phyloP scores from a whole-genome alignment of 2,888 invertebrate genomes.

The Ichneumon xanthorius region DNA sequence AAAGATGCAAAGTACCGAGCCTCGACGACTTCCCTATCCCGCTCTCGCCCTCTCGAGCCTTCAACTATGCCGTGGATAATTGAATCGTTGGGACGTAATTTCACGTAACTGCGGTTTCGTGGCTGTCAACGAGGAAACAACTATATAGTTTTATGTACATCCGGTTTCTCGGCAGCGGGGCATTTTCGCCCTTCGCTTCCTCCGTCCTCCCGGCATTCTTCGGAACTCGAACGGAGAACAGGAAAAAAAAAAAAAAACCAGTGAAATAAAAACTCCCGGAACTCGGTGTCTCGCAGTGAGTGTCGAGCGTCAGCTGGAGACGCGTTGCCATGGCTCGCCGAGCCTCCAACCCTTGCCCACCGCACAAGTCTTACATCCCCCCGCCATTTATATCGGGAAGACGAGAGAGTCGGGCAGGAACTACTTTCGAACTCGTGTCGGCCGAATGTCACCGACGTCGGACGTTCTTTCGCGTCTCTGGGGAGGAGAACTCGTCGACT shows the following conservation, averaged over 20 bases:
- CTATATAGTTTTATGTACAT: background rate
- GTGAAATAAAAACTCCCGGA: background rate
- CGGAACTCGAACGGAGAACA: background rate
- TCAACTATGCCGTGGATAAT: slow-evolving; percentile 5
- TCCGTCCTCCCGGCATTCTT: no score
- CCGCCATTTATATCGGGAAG: slow-evolving; percentile 55
- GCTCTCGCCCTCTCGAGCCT: background rate
- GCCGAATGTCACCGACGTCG: slow-evolving; percentile 59
- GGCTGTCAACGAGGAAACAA: background rate
- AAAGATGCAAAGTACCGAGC: slow-evolving; percentile 7
- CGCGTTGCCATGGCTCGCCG: slow-evolving; percentile 23
- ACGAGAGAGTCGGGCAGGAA: slow-evolving; percentile 44
- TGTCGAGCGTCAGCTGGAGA: slow-evolving; percentile 28
- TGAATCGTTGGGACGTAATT: slow-evolving; percentile 15
- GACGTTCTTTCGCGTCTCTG: slow-evolving; percentile 27
- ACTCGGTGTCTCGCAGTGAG: background rate
- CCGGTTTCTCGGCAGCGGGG: background rate
- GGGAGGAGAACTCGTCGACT: background rate
- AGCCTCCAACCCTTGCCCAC: slow-evolving; percentile 53
- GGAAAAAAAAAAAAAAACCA: background rate
- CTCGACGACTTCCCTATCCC: background rate
- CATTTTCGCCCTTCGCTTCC: background rate
- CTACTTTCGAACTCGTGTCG: slow-evolving; percentile 67
- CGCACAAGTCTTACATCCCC: background rate
- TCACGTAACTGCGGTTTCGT: background rate